A percentile compares a stretch with the other conserved stretches of the same genome.
phyloP scores from a whole-genome alignment of 2,113 vertebrate species.

The Neolamprologus brichardi region DNA sequence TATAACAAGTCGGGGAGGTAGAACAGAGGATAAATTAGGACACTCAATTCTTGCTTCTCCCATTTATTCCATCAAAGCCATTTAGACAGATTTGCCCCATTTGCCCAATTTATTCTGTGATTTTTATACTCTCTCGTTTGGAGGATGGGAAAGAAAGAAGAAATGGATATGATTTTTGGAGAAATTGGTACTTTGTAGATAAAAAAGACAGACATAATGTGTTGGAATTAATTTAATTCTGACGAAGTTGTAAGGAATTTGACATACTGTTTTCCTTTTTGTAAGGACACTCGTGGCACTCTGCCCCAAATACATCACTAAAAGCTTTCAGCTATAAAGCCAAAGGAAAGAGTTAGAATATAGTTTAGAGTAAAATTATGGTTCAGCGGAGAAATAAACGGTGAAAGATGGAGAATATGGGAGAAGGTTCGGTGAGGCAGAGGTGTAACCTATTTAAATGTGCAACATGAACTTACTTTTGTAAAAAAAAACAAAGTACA shows the following conservation, averaged over 20 bases:
- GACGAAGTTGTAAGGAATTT: background rate
- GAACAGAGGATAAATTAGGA: constrained; percentile 54
- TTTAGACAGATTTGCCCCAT: constrained; percentile 38
- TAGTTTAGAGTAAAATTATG: background rate
- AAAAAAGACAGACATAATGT: constrained; percentile 15
- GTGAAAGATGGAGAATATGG: background rate
- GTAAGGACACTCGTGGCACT: background rate
- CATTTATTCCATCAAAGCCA: constrained; percentile 52
- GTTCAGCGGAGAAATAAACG: background rate
- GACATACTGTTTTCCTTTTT: background rate
- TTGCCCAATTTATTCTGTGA: constrained; percentile 47
- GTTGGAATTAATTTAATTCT: constrained; percentile 10
- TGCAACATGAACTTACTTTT: background rate
- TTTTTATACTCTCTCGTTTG: constrained; percentile 22
- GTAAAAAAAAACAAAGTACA: background rate
- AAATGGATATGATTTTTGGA: background rate
- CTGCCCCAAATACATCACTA: constrained; percentile 21
- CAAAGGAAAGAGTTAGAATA: background rate
- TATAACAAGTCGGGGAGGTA: constrained; percentile 36
- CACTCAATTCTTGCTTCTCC: constrained; percentile 30
- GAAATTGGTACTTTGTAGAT: constrained; percentile 27
- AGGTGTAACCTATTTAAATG: background rate
- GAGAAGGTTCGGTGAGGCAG: background rate
- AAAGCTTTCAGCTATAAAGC: constrained; percentile 4
- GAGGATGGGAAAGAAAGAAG: background rate